Evolutionary conservation across 2,888 invertebrate genomes (phyloP), one percentile per base, ranked within the genome.

Genomic region (Heliothis peltigera): DNA sequence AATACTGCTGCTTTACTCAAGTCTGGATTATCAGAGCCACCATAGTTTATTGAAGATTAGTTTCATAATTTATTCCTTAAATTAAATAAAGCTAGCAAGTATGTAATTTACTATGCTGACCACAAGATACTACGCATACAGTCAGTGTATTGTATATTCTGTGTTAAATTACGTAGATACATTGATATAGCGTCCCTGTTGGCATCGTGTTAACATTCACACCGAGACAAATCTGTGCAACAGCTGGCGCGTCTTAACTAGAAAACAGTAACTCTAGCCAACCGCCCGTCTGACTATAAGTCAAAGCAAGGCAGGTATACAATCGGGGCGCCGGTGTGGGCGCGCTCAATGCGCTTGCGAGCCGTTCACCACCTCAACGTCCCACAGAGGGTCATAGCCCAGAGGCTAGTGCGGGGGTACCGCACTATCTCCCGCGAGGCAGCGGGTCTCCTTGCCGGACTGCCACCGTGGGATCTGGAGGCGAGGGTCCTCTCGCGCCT

Each of bases 1-100:
- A 83, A 84, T 87, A 85, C 85, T 79, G 84, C 84, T 83, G 82
- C 79, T 81, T 85, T 78, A 73, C 82, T 79, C 77, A 82, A 83
- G 80, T 81, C 80, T 79, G 75, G 71, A 80, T 84, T 85, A 79
- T 77, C 62, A 73, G 66, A 43, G 54, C 60, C 64, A 81, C 83
- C 83, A 75, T 80, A 84, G 84, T 85, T 85, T 83, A 83, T 80
- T 60, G 70, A 71, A 59, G 59, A 72, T 70, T 68, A 70, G 57
- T 44, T 17, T 22, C n/a, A 12, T 46, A 47, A 39, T 55, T 53
- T 55, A 48, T 6, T 8, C 8, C 21, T 58, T 2, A 32, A 32
- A 10, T 35, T 42, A 17, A 58, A 17, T 0, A 25, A 54, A 54
- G n/a, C n/a, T 17, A 15, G 25, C 1, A 18, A 35, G 19, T 66